These are phyloP conservation scores for Clistopyga incitator DNA, from an alignment of 2,888 invertebrate genomes.

Conservation along the genomic window DNA sequence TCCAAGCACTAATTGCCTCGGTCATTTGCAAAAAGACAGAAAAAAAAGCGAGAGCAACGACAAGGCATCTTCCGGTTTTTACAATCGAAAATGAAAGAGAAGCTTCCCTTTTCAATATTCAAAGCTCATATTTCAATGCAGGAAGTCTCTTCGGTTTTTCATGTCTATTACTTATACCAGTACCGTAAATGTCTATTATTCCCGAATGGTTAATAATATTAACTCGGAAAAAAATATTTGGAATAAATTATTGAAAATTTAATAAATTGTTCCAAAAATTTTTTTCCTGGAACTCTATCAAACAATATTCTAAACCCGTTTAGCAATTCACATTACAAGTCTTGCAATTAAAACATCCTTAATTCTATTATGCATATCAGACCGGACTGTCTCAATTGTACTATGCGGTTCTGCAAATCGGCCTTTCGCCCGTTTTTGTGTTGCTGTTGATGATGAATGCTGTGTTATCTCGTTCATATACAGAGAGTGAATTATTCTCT, in stretches of 20 bases:
- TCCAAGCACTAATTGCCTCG: slow-evolving; percentile 47
- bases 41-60: neutral
- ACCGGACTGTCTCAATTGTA: neutral
- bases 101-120: slow-evolving; percentile 1
- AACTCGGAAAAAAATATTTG: neutral
- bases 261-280: too few species aligned
- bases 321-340: neutral
- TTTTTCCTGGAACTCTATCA: too few species aligned
- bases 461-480: slow-evolving; percentile 5
- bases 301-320: neutral
- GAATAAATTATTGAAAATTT: neutral
- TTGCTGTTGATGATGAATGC: neutral
- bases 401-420: slow-evolving; percentile 1
- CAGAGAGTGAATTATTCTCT: slow-evolving; percentile 42
- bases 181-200: neutral
- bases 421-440: slow-evolving; percentile 26
- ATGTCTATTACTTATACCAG: neutral
- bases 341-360: neutral
- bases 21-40: slow-evolving; percentile 29
- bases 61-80: slow-evolving; percentile 1
- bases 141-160: neutral
- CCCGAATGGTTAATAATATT: neutral
- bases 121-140: slow-evolving; percentile 1
- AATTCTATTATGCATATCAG: neutral
- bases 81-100: neutral